Conservation (phyloP, 2,888 invertebrate genomes). For the Syrphus vitripennis region DNA sequence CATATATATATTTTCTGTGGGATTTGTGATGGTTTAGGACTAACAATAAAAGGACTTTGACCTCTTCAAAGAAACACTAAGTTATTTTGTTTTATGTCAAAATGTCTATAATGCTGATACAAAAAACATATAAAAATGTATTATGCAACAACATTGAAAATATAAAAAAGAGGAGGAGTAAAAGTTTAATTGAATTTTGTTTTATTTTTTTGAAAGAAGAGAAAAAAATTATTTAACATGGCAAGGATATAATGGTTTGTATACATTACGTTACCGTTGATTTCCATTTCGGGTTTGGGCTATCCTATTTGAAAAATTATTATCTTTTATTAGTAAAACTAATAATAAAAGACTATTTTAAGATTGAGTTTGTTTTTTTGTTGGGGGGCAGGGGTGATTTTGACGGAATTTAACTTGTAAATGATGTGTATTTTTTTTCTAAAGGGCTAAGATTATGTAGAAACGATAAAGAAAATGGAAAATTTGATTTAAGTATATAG, state of each 20-base stretch:
- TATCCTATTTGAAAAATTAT: slow-evolving; percentile 79
- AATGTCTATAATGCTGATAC: slow-evolving; percentile 5
- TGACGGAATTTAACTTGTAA: slow-evolving; percentile 40
- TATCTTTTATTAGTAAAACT: slow-evolving; percentile 59
- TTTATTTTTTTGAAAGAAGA: slow-evolving; percentile 8
- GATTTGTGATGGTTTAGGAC: slow-evolving; percentile 25
- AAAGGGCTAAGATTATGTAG: neutral
- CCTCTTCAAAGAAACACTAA: slow-evolving; percentile 30
- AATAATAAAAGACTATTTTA: neutral
- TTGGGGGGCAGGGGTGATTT: neutral
- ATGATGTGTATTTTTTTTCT: neutral
- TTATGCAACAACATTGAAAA: slow-evolving; percentile 41
- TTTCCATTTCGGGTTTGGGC: slow-evolving; percentile 80
- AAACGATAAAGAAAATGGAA: slow-evolving; percentile 1
- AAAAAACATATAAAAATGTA: neutral
- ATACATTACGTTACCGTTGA: slow-evolving; percentile 78
- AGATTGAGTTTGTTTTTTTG: neutral
- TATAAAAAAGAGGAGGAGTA: neutral
- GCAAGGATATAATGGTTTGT: neutral
- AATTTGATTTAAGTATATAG: neutral
- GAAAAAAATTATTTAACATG: neutral
- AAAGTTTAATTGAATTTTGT: slow-evolving; percentile 21
- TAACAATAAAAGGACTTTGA: slow-evolving; percentile 60
- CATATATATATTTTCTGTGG: slow-evolving; percentile 18
- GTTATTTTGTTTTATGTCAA: neutral